These are phyloP conservation scores for Micropterix aruncella DNA, from an alignment of 2,888 invertebrate species.

Conservation along the genomic window DNA sequence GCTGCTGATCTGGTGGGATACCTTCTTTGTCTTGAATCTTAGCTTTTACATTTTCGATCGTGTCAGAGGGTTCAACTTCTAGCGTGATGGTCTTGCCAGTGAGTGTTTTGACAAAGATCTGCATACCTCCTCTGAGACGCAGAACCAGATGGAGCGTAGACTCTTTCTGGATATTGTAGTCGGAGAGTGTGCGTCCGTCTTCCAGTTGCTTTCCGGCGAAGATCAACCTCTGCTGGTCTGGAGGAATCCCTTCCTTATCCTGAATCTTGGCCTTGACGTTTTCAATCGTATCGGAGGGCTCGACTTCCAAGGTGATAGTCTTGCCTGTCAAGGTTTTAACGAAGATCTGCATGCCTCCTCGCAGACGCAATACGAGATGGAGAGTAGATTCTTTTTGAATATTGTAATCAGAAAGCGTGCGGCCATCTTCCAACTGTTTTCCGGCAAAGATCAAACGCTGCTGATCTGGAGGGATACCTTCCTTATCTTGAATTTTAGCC, in stretches of 20 bases:
- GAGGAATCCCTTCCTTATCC: not conserved
- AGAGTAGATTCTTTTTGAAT: not conserved
- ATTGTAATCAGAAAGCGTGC: not conserved
- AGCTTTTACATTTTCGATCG: not conserved
- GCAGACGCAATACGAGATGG: not conserved
- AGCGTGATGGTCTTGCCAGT: not conserved
- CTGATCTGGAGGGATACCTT: not conserved
- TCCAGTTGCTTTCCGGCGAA: not conserved
- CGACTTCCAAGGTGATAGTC: not conserved
- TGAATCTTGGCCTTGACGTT: not conserved
- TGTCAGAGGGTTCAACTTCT: not conserved
- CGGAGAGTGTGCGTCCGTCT: not conserved
- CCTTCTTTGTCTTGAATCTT: not conserved
- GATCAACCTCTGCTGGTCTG: not conserved
- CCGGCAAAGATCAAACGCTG: not conserved
- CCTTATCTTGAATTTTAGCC: not conserved
- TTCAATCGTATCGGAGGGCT: not conserved
- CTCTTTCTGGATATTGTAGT: not conserved
- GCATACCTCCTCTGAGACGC: not conserved
- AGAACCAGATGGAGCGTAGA: not conserved
- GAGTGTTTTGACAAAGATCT: not conserved
- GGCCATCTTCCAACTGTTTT: not conserved
- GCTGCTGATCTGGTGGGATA: not conserved
- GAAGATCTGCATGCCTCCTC: not conserved
- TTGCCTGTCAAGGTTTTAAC: not conserved